Percentiles rank a stretch among this genome's conserved stretches.
Conservation (phyloP, 1,140 invertebrate genomes). For the Drosophila rhopaloa region DNA sequence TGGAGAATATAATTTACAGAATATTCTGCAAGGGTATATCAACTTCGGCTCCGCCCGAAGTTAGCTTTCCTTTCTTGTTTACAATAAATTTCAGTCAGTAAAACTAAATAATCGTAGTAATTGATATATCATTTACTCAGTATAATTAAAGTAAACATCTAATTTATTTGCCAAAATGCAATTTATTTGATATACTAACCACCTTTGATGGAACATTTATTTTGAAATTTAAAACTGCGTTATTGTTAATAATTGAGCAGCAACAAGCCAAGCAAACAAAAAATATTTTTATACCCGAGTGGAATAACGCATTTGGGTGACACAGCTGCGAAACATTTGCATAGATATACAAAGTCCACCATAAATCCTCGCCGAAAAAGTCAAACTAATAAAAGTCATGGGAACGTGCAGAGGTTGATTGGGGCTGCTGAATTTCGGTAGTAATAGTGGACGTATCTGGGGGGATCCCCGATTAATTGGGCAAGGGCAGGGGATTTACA, state of each 20-base stretch:
- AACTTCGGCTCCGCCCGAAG: too few relatives aligned
- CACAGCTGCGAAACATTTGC: slow-evolving; percentile 64
- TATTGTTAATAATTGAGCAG: slow-evolving; percentile 34
- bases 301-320: slow-evolving; percentile 31
- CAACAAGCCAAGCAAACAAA: slow-evolving; percentile 9
- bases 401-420: slow-evolving; percentile 30
- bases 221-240: neutral
- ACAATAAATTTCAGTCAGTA: too few relatives aligned
- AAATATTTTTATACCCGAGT: slow-evolving; percentile 13
- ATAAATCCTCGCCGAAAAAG: slow-evolving; percentile 72
- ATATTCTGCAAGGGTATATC: too few relatives aligned
- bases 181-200: neutral
- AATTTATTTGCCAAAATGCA: neutral
- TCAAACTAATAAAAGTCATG: slow-evolving; percentile 70
- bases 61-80: too few relatives aligned
- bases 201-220: neutral
- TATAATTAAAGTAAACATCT: slow-evolving; percentile 17
- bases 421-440: neutral
- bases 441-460: slow-evolving; percentile 6
- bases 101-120: slow-evolving; percentile 4
- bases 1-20: too few relatives aligned
- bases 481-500: slow-evolving; percentile 4
- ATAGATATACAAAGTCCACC: slow-evolving; percentile 40
- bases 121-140: slow-evolving; percentile 23
- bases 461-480: slow-evolving; percentile 62